Conservation (phyloP, 2,797 vertebrate species). For the Sternotherus odoratus region DNA sequence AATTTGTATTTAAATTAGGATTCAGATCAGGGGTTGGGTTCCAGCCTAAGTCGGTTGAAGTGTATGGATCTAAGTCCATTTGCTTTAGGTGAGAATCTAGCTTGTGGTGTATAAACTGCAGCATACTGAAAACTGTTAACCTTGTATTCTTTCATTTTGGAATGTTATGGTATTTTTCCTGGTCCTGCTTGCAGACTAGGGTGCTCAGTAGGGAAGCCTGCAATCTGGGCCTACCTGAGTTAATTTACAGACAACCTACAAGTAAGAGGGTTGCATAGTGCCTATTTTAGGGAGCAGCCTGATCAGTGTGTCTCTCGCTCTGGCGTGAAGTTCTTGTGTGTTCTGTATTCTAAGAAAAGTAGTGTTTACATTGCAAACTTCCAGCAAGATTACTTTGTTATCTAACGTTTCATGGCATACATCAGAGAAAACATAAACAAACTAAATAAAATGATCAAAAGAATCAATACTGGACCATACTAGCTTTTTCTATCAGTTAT, state of each 20-base stretch:
- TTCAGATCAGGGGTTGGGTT: not conserved
- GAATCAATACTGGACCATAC: not conserved
- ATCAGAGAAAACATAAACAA: not conserved
- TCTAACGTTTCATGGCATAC: no score
- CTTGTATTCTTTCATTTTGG: not conserved
- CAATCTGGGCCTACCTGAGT: not conserved
- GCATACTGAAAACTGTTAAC: not conserved
- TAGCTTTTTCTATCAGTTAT: not conserved
- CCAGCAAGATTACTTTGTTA: no score
- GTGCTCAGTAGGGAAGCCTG: not conserved
- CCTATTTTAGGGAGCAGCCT: not conserved
- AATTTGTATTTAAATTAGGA: conserved; percentile 13
- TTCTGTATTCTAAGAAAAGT: not conserved
- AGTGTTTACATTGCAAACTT: not conserved
- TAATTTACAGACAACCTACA: no score
- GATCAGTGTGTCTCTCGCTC: not conserved
- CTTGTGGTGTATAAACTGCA: not conserved
- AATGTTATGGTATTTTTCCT: not conserved
- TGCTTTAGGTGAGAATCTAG: not conserved
- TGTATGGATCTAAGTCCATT: not conserved
- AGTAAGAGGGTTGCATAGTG: no score
- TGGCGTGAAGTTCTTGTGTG: not conserved
- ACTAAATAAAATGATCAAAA: conserved; percentile 26
- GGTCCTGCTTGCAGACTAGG: not conserved
- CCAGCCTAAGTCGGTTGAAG: not conserved